Evolutionary conservation across 2,888 invertebrate genomes (phyloP), one percentile per base, ranked within the genome.

Genomic region (Andricus curvator): DNA sequence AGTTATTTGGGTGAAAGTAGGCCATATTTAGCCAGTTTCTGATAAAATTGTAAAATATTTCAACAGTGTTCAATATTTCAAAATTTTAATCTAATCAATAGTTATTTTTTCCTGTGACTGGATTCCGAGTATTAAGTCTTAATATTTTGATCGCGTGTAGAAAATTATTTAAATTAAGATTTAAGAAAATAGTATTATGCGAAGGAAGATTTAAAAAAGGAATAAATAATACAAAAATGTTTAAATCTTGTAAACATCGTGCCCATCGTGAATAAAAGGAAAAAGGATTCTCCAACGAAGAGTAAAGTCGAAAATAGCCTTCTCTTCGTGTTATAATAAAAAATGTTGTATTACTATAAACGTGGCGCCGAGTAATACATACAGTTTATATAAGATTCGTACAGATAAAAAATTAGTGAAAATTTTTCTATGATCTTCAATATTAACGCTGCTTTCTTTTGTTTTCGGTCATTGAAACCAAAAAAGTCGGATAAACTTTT

Each of bases 321-420:
- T 81, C 66, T 77, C 77, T 82, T 44, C 78, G 51, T 84, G 78
- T 87, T 87, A 87, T 85, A 87, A 89, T 89, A 89, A 88, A 89
- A 87, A 88, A 88, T 87, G 80, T 87, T 86, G 86, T 87, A 85
- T 88, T 88, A 86, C 82, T 83, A 85, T 87, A 87, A 88, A 87
- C 84, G 86, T 88, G 88, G 86, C 87, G 88, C 87, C 85, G 86
- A 37, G 87, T 74, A 74, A 83, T 78, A 85, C 86, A 86, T 86
- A 87, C 86, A 86, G 15, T 85, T 85, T 83, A 83, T 66, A 78
- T 81, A 64, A 84, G 82, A 84, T 87, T 85, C 86, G 85, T 87
- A 86, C 87, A 86, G n/a, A 48, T 48, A 70, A 70, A 70, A 56
- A 74, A 56, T n/a, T n/a, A 74, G 29, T 74, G 56, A 74, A 74